Conservation (phyloP, 2,797 vertebrate species). For the Takifugu rubripes region DNA sequence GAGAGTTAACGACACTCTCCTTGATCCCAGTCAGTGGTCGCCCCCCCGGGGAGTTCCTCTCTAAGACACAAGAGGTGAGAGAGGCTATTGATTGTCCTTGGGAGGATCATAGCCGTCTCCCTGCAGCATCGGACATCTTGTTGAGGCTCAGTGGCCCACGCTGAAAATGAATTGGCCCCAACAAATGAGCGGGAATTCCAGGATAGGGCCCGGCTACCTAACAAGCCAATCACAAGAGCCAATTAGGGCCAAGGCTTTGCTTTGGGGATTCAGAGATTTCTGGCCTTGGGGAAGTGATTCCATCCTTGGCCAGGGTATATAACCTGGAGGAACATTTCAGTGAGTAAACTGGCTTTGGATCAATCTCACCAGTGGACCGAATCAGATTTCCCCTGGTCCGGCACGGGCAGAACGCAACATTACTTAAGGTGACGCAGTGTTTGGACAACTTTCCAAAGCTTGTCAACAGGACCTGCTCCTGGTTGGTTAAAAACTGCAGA, state of each 20-base stretch:
- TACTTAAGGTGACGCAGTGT: slow-evolving; percentile 51
- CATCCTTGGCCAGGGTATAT: slow-evolving; percentile 51
- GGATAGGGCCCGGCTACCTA: slow-evolving; percentile 68
- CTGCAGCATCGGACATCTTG: slow-evolving; percentile 68
- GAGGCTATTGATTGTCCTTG: slow-evolving; percentile 71
- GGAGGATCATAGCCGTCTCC: slow-evolving; percentile 63
- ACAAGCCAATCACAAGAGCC: slow-evolving; percentile 81
- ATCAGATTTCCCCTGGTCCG: slow-evolving; percentile 72
- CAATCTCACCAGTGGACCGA: slow-evolving; percentile 68
- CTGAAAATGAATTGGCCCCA: slow-evolving; percentile 66
- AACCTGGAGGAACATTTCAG: slow-evolving; percentile 61
- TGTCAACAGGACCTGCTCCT: slow-evolving; percentile 20
- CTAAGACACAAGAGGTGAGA: slow-evolving; percentile 57
- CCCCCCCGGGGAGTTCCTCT: slow-evolving; percentile 56
- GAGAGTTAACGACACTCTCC: slow-evolving; percentile 52
- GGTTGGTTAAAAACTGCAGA: neutral
- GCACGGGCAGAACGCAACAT: slow-evolving; percentile 70
- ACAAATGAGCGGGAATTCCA: slow-evolving; percentile 70
- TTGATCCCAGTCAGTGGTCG: slow-evolving; percentile 56
- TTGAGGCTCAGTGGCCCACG: slow-evolving; percentile 67
- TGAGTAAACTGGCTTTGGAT: slow-evolving; percentile 62
- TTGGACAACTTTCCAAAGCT: slow-evolving; percentile 50
- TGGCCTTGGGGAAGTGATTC: slow-evolving; percentile 65
- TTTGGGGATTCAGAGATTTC: slow-evolving; percentile 71
- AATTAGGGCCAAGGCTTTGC: slow-evolving; percentile 73